These are phyloP conservation scores for Patella depressa DNA, from an alignment of 2,888 invertebrate genomes.

Conservation along the genomic window DNA sequence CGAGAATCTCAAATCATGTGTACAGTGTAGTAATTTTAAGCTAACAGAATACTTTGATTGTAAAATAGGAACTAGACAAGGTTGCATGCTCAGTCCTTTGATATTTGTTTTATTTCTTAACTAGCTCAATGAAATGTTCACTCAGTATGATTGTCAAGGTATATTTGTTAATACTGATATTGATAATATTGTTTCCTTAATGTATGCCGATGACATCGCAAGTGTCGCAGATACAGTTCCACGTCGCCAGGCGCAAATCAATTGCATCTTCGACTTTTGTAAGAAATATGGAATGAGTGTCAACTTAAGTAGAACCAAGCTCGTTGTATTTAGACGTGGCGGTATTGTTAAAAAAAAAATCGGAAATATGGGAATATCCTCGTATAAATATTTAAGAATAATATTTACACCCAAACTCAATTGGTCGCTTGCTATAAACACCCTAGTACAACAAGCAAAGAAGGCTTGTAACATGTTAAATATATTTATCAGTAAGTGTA, in stretches of 20 bases:
- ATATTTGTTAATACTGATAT: too few relatives aligned
- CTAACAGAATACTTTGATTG: slow-evolving; percentile 14
- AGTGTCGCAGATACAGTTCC: too few relatives aligned
- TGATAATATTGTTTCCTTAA: too few relatives aligned
- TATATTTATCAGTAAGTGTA: too few relatives aligned
- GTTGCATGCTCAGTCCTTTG: slow-evolving; percentile 9
- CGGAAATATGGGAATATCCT: too few relatives aligned
- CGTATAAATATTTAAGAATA: too few relatives aligned
- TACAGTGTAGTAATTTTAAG: neutral
- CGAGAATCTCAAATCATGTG: slow-evolving; percentile 7
- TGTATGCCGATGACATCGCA: neutral
- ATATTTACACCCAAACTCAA: too few relatives aligned
- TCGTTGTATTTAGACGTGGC: slow-evolving; percentile 24
- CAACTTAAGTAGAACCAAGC: slow-evolving; percentile 19
- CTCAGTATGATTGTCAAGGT: too few relatives aligned
- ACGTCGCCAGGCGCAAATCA: slow-evolving; percentile 3
- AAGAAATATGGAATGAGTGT: slow-evolving; percentile 6
- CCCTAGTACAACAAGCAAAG: too few relatives aligned
- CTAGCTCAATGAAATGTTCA: too few relatives aligned
- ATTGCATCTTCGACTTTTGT: slow-evolving; percentile 4
- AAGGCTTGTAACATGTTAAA: too few relatives aligned
- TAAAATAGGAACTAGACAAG: slow-evolving; percentile 19
- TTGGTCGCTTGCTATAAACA: too few relatives aligned
- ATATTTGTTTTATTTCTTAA: neutral
- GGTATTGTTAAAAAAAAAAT: neutral